Evolutionary conservation across 2,113 vertebrate species (phyloP).

Genomic region (Calypte anna): DNA sequence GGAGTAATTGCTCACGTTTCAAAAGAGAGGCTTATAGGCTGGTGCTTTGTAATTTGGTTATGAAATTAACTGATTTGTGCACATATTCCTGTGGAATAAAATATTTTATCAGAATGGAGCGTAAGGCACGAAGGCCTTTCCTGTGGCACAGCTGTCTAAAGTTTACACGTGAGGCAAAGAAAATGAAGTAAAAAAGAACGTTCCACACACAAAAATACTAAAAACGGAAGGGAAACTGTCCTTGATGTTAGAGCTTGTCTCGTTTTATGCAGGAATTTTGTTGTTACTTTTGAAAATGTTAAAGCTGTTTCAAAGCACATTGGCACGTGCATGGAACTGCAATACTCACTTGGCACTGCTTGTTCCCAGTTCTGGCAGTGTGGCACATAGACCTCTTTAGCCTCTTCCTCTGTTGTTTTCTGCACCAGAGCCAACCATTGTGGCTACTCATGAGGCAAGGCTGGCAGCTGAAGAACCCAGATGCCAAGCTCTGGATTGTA

Average conservation of each 20-base stretch:
- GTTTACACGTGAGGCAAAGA: neutral
- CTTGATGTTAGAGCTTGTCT: conserved; percentile 69
- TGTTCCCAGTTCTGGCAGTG: conserved; percentile 79
- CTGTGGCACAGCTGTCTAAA: neutral
- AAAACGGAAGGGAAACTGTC: conserved; percentile 45
- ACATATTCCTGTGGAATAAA: neutral
- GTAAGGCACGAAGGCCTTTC: neutral
- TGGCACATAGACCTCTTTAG: conserved; percentile 82
- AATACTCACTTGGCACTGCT: conserved; percentile 80
- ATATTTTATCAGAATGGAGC: conserved; percentile 18
- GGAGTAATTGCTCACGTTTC: conserved; percentile 21
- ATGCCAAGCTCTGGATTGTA: conserved; percentile 87
- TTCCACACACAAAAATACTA: neutral
- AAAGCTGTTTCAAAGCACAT: conserved; percentile 79
- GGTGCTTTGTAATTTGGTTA: conserved; percentile 45
- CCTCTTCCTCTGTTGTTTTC: conserved; percentile 83
- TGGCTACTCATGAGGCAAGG: conserved; percentile 83
- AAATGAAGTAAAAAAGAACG: conserved; percentile 38
- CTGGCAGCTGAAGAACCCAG: conserved; percentile 87
- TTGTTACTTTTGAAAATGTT: conserved; percentile 81
- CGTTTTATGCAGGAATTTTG: conserved; percentile 82
- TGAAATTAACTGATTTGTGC: conserved; percentile 49
- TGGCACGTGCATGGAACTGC: conserved; percentile 76
- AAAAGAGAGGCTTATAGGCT: conserved; percentile 51
- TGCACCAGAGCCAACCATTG: conserved; percentile 82